These are phyloP conservation scores for Leptinotarsa defecta DNA, from an alignment of 1,140 invertebrate genomes.

Conservation along the genomic window DNA sequence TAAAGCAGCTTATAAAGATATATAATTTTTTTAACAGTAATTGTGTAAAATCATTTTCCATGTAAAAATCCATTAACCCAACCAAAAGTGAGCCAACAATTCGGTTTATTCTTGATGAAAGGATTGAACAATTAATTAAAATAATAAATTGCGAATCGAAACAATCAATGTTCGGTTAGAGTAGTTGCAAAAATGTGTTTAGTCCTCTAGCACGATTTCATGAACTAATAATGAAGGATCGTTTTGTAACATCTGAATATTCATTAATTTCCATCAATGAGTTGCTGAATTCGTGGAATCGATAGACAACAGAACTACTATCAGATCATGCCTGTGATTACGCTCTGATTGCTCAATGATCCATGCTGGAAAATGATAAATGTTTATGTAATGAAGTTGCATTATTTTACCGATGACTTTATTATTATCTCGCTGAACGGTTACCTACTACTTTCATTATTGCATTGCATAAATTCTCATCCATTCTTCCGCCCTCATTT, in stretches of 20 bases:
- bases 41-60: background rate
- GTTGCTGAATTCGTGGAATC: background rate
- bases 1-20: background rate
- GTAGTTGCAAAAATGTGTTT: background rate
- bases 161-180: background rate
- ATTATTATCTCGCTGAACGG: no score
- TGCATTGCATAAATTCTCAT: no score
- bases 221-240: background rate
- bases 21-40: background rate
- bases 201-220: background rate
- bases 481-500: no score
- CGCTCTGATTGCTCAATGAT: background rate
- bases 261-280: background rate
- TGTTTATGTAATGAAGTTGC: conserved; percentile 3
- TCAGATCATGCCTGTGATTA: background rate
- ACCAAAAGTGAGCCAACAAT: background rate
- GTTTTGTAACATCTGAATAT: background rate
- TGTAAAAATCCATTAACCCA: background rate
- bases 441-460: no score
- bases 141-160: background rate
- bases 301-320: background rate
- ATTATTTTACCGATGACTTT: background rate
- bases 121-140: background rate
- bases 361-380: background rate
- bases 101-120: background rate